Percentiles rank a stretch among this genome's conserved stretches.
Evolutionary conservation across 2,113 vertebrate species (phyloP).

Genomic region (Ciconia maguari): DNA sequence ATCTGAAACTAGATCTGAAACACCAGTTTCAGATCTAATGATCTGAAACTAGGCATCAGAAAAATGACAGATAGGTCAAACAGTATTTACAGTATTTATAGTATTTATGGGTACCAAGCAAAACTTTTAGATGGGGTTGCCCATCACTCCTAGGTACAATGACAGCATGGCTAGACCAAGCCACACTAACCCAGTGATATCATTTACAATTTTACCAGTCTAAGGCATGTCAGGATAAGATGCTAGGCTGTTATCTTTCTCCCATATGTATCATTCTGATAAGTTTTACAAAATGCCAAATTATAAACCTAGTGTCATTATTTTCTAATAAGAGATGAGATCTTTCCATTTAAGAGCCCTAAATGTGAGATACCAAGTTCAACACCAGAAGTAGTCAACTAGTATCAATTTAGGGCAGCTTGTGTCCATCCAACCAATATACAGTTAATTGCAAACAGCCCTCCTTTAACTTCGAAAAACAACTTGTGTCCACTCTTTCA

Average conservation of each 20-base stretch:
- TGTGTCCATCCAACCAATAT: neutral
- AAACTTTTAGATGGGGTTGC: neutral
- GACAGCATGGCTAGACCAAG: neutral
- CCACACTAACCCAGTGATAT: neutral
- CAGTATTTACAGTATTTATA: neutral
- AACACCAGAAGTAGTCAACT: neutral
- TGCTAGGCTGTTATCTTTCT: neutral
- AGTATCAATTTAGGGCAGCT: neutral
- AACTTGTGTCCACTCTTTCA: neutral
- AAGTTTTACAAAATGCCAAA: neutral
- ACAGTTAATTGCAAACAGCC: neutral
- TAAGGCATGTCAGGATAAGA: neutral
- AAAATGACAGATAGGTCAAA: neutral
- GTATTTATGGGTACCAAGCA: neutral
- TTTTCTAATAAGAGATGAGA: neutral
- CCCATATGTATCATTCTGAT: neutral
- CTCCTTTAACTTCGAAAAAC: neutral
- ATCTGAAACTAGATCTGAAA: neutral
- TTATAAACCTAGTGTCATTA: neutral
- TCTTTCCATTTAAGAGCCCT: neutral
- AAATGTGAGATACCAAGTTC: neutral
- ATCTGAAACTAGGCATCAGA: neutral
- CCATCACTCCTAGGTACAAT: neutral
- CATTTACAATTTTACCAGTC: neutral
- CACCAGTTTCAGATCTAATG: neutral